Evolutionary conservation across 1,140 invertebrate genomes (phyloP).

Genomic region (Papilio xuthus): DNA sequence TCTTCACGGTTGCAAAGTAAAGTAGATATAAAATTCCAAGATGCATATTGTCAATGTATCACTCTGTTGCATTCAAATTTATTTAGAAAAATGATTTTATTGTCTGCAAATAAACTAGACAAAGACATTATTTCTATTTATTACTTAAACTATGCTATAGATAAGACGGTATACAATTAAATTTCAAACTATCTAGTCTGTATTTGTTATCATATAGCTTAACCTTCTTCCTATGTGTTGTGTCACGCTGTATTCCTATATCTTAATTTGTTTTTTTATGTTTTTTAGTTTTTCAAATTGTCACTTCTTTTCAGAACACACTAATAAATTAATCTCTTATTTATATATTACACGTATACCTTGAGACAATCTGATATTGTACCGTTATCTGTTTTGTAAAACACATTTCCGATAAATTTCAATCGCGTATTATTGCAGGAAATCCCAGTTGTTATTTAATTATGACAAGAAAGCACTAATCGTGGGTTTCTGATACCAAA

Average conservation of each 20-base stretch:
- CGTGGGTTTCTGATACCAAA: too few species aligned
- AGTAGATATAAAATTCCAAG: neutral
- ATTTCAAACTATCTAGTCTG: neutral
- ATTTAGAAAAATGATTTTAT: neutral
- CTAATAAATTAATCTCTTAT: neutral
- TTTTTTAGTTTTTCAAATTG: too few species aligned
- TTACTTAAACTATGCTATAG: too few species aligned
- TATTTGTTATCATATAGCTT: neutral
- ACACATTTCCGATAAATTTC: neutral
- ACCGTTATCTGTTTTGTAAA: neutral
- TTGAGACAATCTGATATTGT: neutral
- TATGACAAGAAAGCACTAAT: neutral
- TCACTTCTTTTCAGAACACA: too few species aligned
- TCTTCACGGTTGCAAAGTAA: neutral
- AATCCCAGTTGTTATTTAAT: neutral
- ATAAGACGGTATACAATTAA: too few species aligned
- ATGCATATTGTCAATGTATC: too few species aligned
- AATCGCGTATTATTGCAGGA: too few species aligned
- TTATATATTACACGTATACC: neutral
- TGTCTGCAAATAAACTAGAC: neutral
- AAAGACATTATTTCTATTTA: too few species aligned
- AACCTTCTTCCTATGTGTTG: neutral
- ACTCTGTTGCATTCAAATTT: constrained; percentile 1
- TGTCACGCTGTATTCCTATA: neutral
- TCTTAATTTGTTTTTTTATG: too few species aligned